Conservation (phyloP, 2,888 invertebrate genomes). For the Drosophila lutescens region DNA sequence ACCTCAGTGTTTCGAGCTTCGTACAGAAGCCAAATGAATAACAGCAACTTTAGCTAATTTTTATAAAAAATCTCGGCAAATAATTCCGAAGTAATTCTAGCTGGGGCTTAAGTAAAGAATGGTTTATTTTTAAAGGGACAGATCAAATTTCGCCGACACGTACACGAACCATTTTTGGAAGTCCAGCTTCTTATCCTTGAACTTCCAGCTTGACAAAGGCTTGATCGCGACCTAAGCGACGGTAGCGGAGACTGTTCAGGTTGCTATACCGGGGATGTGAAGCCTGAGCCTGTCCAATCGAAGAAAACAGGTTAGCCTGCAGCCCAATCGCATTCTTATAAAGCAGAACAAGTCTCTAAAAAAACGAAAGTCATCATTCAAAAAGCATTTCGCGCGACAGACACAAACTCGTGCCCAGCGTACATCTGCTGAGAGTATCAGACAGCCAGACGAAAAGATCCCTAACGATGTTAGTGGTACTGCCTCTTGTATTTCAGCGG, state of each 20-base stretch:
- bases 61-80: conserved; percentile 30
- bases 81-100: conserved; percentile 61
- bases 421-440: conserved; percentile 35
- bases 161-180: conserved; percentile 48
- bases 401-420: conserved; percentile 40
- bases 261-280: conserved; percentile 36
- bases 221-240: conserved; percentile 44
- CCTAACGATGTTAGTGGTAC: conserved; percentile 50
- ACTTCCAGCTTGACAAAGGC: conserved; percentile 70
- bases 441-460: conserved; percentile 23
- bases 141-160: conserved; percentile 80
- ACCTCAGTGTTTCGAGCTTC: conserved; percentile 2
- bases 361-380: conserved; percentile 62
- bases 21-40: conserved; percentile 79
- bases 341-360: conserved; percentile 37
- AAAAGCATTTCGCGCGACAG: conserved; percentile 46
- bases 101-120: conserved; percentile 52
- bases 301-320: conserved; percentile 69
- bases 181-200: conserved; percentile 73
- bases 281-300: conserved; percentile 43
- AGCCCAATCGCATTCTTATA: conserved; percentile 46
- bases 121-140: conserved; percentile 66
- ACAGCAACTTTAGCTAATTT: conserved; percentile 55
- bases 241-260: conserved; percentile 53
- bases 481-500: conserved; percentile 36